These are phyloP conservation scores for Steatornis caripensis DNA, from an alignment of 2,113 vertebrate species.

Conservation along the genomic window DNA sequence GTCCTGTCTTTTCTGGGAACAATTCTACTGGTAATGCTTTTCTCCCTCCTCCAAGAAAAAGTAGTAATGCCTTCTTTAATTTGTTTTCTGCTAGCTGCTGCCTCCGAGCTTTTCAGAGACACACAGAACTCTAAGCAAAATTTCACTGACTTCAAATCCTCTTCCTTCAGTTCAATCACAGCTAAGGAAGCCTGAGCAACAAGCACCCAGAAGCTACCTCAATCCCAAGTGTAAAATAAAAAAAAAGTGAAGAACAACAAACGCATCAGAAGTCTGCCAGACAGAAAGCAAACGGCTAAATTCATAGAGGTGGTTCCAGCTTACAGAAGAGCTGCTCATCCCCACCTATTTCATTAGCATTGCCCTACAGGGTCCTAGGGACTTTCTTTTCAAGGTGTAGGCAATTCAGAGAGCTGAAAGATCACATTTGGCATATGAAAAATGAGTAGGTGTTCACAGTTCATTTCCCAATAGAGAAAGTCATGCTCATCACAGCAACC, in stretches of 20 bases:
- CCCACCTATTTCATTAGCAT: conserved; percentile 36
- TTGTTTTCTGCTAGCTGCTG: background rate
- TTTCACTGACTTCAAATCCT: background rate
- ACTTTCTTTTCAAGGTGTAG: conserved; percentile 24
- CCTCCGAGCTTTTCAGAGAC: background rate
- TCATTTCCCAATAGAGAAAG: conserved; percentile 64
- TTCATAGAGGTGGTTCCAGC: background rate
- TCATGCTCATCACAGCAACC: conserved; percentile 43
- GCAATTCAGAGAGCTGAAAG: conserved; percentile 39
- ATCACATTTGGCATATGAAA: conserved; percentile 59
- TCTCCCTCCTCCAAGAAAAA: background rate
- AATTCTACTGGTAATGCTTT: background rate
- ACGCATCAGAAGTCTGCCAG: background rate
- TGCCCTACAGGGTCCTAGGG: conserved; percentile 26
- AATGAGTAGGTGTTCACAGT: conserved; percentile 62
- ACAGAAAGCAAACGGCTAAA: conserved; percentile 5
- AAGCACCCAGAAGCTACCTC: background rate
- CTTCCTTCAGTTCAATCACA: background rate
- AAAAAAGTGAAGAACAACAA: background rate
- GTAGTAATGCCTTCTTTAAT: background rate
- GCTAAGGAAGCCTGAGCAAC: background rate
- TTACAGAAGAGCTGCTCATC: background rate
- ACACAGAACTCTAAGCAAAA: background rate
- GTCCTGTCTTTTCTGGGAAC: background rate
- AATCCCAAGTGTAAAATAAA: background rate